Evolutionary conservation across 2,888 invertebrate species (phyloP).

Genomic region (Trachelus troglodyta): DNA sequence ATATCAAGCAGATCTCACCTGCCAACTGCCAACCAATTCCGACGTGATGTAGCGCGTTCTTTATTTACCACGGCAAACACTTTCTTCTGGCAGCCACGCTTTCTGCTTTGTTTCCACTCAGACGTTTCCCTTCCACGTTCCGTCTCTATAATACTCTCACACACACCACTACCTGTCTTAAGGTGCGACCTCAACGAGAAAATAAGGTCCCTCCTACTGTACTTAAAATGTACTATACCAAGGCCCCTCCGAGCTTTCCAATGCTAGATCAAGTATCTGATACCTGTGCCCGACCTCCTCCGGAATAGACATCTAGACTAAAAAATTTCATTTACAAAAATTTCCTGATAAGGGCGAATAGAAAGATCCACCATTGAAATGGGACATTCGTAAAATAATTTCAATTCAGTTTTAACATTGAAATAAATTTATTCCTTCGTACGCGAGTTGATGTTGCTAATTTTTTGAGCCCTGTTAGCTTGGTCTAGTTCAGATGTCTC

Average conservation of each 20-base stretch:
- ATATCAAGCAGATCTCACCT: neutral
- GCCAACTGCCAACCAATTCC: neutral
- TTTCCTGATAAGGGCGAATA: neutral
- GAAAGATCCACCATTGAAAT: neutral
- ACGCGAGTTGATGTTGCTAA: neutral
- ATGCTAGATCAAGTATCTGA: neutral
- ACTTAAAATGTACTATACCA: neutral
- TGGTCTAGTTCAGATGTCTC: neutral
- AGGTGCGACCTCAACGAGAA: neutral
- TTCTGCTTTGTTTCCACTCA: constrained; percentile 26
- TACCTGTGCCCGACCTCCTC: neutral
- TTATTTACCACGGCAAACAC: constrained; percentile 14
- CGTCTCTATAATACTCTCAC: neutral
- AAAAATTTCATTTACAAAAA: neutral
- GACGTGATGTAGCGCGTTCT: neutral
- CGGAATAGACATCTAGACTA: neutral
- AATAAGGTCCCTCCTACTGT: neutral
- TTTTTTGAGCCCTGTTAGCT: neutral
- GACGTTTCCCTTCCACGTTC: neutral
- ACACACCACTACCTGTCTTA: neutral
- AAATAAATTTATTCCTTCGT: neutral
- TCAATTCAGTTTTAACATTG: neutral
- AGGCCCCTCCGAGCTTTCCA: neutral
- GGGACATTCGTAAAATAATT: neutral
- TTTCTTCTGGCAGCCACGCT: constrained; percentile 26